Conservation (phyloP, 2,797 vertebrate genomes). For the Margarornis squamiger region DNA sequence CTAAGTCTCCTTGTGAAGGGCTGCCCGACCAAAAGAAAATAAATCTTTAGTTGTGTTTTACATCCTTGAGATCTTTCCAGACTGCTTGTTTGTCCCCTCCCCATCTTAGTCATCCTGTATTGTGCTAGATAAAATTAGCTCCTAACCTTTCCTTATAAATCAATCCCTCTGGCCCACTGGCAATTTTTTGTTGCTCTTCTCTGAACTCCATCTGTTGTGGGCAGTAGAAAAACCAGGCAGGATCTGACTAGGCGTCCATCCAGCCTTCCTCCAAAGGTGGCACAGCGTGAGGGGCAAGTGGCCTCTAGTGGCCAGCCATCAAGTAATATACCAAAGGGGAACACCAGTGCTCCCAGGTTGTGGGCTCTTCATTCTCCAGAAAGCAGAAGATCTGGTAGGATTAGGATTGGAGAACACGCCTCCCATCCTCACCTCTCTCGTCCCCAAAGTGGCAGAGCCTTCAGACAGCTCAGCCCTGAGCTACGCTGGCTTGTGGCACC, state of each 20-base stretch:
- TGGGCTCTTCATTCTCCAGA: background rate
- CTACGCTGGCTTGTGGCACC: accelerated
- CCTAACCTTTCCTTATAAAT: conserved; percentile 74
- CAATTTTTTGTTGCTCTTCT: conserved; percentile 44
- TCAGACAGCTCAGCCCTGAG: background rate
- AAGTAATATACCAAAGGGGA: background rate
- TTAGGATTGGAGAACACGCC: accelerated
- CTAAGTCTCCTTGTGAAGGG: background rate
- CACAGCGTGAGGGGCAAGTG: conserved; percentile 25
- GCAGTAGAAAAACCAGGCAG: background rate
- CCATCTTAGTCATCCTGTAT: conserved; percentile 70
- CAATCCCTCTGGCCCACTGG: conserved; percentile 61
- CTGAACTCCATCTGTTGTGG: conserved; percentile 30
- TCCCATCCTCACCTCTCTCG: background rate
- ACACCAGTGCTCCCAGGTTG: background rate
- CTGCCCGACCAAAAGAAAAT: conserved; percentile 22
- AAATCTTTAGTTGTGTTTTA: conserved; percentile 17
- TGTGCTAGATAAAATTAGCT: conserved; percentile 71
- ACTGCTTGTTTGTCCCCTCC: conserved; percentile 62
- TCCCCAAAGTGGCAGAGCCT: accelerated
- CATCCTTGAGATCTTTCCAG: conserved; percentile 76
- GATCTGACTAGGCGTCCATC: background rate
- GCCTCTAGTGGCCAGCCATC: conserved; percentile 38
- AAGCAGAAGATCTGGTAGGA: background rate
- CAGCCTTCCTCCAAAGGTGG: background rate